These are phyloP conservation scores for Microctonus hyperodae DNA, from an alignment of 2,888 invertebrate species.

Conservation along the genomic window DNA sequence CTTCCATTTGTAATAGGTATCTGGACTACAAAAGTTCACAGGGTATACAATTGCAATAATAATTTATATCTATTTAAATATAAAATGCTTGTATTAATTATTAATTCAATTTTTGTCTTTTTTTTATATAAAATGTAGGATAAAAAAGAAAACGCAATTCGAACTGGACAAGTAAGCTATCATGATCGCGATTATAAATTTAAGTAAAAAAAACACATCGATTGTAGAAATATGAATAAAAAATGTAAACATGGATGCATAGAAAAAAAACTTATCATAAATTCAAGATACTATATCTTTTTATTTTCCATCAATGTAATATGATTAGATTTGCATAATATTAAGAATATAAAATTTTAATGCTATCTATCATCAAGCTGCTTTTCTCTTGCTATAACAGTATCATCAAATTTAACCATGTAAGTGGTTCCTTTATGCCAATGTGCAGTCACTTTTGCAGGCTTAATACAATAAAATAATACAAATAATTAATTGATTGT, in stretches of 20 bases:
- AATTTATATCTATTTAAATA: background rate
- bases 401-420: conserved; percentile 97
- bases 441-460: conserved; percentile 97
- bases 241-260: background rate
- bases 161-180: conserved; percentile 79
- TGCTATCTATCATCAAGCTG: conserved; percentile 85
- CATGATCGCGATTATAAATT: conserved; percentile 77
- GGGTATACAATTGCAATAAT: conserved; percentile 51
- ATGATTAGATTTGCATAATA: conserved; percentile 18
- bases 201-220: conserved; percentile 62
- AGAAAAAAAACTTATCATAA: conserved; percentile 8
- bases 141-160: conserved; percentile 67
- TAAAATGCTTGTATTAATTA: background rate
- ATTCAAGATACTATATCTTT: conserved; percentile 3
- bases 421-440: conserved; percentile 99
- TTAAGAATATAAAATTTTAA: background rate
- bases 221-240: conserved; percentile 7
- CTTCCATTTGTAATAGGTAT: conserved; percentile 68
- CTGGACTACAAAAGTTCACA: conserved; percentile 66
- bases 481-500: background rate
- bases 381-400: conserved; percentile 89
- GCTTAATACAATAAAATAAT: conserved; percentile 67
- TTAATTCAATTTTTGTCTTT: background rate
- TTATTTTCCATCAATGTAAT: conserved; percentile 18
- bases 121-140: conserved; percentile 52